phyloP scores from a whole-genome alignment of 2,888 invertebrate species.

The Hemithea aestivaria region DNA sequence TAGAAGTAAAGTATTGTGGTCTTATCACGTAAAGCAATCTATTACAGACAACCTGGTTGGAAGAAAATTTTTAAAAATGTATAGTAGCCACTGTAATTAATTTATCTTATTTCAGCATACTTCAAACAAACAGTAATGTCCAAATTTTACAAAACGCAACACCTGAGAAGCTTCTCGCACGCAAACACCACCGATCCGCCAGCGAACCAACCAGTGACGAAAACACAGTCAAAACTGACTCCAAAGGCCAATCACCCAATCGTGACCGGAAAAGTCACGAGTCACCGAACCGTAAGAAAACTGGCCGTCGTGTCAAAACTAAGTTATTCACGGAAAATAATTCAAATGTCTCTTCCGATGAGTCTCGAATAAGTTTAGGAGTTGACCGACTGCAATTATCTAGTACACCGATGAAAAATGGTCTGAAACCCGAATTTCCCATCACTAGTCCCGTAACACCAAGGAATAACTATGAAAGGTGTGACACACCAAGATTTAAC shows the following conservation, averaged over 20 bases:
- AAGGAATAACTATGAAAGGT: slow-evolving; percentile 45
- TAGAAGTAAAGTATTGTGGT: no score
- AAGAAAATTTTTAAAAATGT: no score
- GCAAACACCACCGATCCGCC: slow-evolving; percentile 59
- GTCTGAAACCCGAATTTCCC: slow-evolving; percentile 45
- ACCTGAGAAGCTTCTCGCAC: slow-evolving; percentile 55
- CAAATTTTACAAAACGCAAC: slow-evolving; percentile 59
- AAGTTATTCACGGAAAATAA: slow-evolving; percentile 63
- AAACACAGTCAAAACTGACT: slow-evolving; percentile 46
- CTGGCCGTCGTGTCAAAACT: slow-evolving; percentile 60
- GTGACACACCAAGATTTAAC: slow-evolving; percentile 58
- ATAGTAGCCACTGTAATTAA: no score
- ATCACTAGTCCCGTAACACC: slow-evolving; percentile 59
- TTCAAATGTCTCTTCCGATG: slow-evolving; percentile 52
- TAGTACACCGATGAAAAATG: slow-evolving; percentile 66
- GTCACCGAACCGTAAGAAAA: slow-evolving; percentile 41
- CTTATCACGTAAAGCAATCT: no score
- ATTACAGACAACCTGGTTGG: no score
- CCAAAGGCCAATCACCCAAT: slow-evolving; percentile 53
- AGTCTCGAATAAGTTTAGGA: slow-evolving; percentile 50
- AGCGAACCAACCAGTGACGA: slow-evolving; percentile 67
- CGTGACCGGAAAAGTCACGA: slow-evolving; percentile 61
- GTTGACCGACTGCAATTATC: slow-evolving; percentile 51
- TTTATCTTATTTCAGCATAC: slow-evolving; percentile 51
- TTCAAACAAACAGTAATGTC: slow-evolving; percentile 59